Base-by-base conservation (phyloP, 2,888 invertebrate genomes). In the Melangyna quadrimaculata region DNA sequence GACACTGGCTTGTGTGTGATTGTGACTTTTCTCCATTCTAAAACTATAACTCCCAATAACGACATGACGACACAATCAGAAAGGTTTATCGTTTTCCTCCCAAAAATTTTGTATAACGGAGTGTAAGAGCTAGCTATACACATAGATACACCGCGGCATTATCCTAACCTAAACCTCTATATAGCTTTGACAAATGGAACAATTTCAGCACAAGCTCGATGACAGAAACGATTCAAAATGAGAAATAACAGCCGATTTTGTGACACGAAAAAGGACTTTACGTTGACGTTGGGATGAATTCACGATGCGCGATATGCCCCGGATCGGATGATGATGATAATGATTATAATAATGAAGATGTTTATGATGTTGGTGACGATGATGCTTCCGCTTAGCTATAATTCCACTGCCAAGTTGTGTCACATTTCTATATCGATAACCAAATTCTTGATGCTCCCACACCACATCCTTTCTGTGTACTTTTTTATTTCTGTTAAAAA, bases 141-240 rank as follows among this genome's bases (percentile, higher is more conserved):
- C 17, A 10, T 19, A 7, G 35, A n/a, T n/a, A n/a, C n/a, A n/a
- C n/a, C n/a, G 22, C 22, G 17, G 29, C 14, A 14, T n/a, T 29
- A 10, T 14, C 32, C 67, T n/a, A n/a, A n/a, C n/a, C n/a, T n/a
- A n/a, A n/a, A n/a, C 75, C 32, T 51, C 57, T n/a, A n/a, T n/a
- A n/a, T n/a, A 40, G 74, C 67, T 40, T 61, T 82, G 87, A 87
- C 87, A 87, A 87, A 87, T 78, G 87, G 78, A 48, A 78, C 82
- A 78, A 78, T 87, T 78, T 67, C 45, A 53, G 63, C 71, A 78
- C 70, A 78, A 78, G 59, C 70, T 51, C 82, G 82, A 71, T 78
- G 87, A 87, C 87, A 87, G 78, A 82, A 82, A 55, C 87, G 78
- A 82, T 87, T 74, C 87, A 70, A 78, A 86, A 87, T 87, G 87